phyloP scores from a whole-genome alignment of 1,140 invertebrate genomes.

The Acromyrmex charruanus region DNA sequence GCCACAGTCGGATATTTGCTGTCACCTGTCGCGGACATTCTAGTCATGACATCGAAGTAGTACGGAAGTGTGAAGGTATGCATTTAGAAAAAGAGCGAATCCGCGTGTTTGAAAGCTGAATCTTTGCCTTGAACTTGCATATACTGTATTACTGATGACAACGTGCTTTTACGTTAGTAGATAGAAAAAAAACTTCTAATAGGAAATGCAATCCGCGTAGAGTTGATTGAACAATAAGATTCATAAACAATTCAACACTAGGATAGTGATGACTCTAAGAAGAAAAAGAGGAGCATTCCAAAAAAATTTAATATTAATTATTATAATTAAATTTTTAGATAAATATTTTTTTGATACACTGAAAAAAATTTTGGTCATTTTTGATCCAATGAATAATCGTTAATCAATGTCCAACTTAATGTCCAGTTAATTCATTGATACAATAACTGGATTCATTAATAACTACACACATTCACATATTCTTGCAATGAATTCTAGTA shows the following conservation, averaged over 20 bases:
- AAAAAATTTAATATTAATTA: background rate
- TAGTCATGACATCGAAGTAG: conserved; percentile 3
- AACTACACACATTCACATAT: too few species aligned
- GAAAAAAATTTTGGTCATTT: too few species aligned
- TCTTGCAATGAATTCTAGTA: too few species aligned
- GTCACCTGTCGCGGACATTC: conserved; percentile 21
- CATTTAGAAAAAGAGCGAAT: conserved; percentile 11
- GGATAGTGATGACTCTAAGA: too few species aligned
- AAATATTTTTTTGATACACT: too few species aligned
- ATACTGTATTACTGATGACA: background rate
- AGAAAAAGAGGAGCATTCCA: too few species aligned
- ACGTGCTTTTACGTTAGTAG: background rate
- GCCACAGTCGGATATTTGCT: conserved; percentile 31
- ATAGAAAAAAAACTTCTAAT: background rate
- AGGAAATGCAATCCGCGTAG: background rate
- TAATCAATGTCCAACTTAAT: too few species aligned
- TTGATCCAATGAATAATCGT: too few species aligned
- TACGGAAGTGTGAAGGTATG: background rate
- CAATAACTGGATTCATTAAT: too few species aligned
- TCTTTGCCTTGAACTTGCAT: background rate
- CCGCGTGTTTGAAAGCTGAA: background rate
- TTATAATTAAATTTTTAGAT: too few species aligned
- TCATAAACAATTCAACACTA: background rate
- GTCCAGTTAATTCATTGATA: too few species aligned
- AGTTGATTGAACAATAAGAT: conserved; percentile 47